Conservation (phyloP, 2,888 invertebrate species). For the Helobdella robusta region DNA sequence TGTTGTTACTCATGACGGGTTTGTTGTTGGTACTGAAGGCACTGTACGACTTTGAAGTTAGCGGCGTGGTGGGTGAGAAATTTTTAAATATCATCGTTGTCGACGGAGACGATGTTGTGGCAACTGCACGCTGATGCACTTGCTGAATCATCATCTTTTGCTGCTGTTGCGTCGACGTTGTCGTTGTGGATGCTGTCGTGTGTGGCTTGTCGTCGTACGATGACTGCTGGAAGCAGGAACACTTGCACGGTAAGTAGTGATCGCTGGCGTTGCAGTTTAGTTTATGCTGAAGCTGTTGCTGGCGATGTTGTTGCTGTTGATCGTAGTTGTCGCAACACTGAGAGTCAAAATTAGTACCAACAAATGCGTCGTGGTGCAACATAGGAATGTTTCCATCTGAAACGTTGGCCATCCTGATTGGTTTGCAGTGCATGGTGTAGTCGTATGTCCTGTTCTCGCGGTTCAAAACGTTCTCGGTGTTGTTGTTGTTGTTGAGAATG, state of each 20-base stretch:
- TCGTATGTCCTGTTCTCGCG: background rate
- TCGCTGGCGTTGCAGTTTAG: background rate
- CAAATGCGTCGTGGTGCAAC: too few species aligned
- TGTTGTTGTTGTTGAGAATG: background rate
- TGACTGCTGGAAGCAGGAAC: constrained; percentile 12
- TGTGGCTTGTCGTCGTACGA: background rate
- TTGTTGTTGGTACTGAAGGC: background rate
- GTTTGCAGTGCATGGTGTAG: constrained; percentile 6
- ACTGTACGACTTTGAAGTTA: background rate
- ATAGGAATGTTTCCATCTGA: background rate
- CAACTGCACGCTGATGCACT: background rate
- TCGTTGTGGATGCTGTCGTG: too few species aligned
- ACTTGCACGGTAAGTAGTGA: constrained; percentile 6
- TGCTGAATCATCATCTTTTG: background rate
- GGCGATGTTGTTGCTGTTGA: background rate
- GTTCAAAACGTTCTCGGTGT: constrained; percentile 3
- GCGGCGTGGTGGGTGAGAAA: background rate
- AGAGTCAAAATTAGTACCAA: too few species aligned
- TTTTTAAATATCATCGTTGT: background rate
- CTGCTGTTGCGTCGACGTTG: too few species aligned
- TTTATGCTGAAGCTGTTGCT: background rate
- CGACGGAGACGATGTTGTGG: background rate
- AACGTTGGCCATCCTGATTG: background rate
- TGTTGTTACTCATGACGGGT: too few species aligned
- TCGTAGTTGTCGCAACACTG: too few species aligned